Conservation (phyloP, 2,797 vertebrate genomes). For the Poeciliopsis presidionis region DNA sequence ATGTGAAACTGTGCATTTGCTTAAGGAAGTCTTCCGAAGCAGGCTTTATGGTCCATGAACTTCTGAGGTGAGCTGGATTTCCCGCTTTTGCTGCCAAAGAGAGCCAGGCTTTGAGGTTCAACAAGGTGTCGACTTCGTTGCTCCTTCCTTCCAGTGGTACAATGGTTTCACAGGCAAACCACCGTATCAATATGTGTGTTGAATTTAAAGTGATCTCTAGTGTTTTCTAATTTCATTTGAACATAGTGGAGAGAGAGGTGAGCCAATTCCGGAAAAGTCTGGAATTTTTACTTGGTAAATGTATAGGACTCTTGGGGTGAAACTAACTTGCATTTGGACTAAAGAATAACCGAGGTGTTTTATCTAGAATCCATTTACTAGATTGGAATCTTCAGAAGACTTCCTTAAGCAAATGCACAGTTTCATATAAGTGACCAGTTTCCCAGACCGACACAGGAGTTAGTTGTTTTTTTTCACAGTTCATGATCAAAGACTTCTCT, state of each 20-base stretch:
- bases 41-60: slow-evolving; percentile 43
- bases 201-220: background rate
- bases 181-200: background rate
- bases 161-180: background rate
- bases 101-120: background rate
- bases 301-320: background rate
- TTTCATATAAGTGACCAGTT: background rate
- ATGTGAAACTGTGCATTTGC: slow-evolving; percentile 44
- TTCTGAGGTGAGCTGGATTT: slow-evolving; percentile 19
- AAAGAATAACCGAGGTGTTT: background rate
- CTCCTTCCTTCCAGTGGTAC: background rate
- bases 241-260: background rate
- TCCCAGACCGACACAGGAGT: background rate
- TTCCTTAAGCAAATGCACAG: no score
- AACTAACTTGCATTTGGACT: background rate
- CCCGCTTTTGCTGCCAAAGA: slow-evolving; percentile 19
- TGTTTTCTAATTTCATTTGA: background rate
- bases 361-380: background rate
- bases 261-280: background rate
- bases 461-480: background rate
- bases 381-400: no score
- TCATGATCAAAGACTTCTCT: background rate
- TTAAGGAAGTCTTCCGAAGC: slow-evolving; percentile 54
- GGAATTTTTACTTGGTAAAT: background rate
- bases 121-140: background rate